Conservation (phyloP, 2,113 vertebrate genomes). For the Pseudorectes ferrugineus region DNA sequence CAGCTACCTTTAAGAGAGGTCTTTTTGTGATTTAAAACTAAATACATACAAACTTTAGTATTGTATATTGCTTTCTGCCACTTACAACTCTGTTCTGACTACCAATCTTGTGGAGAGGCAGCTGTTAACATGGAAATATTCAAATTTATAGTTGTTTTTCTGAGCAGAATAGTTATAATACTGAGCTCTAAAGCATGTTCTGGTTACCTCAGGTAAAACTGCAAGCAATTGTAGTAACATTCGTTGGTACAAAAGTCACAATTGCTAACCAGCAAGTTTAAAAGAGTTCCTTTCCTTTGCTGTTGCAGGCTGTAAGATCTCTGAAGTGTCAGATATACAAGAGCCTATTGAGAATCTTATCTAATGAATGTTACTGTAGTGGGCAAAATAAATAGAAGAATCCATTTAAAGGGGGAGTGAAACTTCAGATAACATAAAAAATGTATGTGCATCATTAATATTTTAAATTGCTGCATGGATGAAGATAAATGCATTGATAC, state of each 20-base stretch:
- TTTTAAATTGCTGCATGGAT: slow-evolving; percentile 20
- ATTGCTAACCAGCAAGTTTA: neutral
- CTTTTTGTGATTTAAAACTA: neutral
- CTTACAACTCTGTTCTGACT: neutral
- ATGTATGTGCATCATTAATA: neutral
- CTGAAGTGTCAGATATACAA: neutral
- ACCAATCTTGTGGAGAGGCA: neutral
- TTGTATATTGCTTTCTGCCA: neutral
- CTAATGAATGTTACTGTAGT: slow-evolving; percentile 1
- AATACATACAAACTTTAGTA: neutral
- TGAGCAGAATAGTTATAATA: neutral
- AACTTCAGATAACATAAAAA: slow-evolving; percentile 37
- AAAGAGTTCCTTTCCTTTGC: neutral
- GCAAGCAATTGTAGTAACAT: neutral
- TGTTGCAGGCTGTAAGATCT: neutral
- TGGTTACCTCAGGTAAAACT: neutral
- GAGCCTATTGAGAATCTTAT: neutral
- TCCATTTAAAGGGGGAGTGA: neutral
- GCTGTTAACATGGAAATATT: neutral
- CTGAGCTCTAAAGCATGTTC: neutral
- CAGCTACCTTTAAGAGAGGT: neutral
- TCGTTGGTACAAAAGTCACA: neutral
- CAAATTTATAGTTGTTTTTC: neutral
- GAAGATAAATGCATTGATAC: neutral
- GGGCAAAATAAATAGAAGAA: slow-evolving; percentile 7